Evolutionary conservation across 2,113 vertebrate species (phyloP), one percentile per base, ranked within the genome.

Genomic region (Pseudopipra pipra): DNA sequence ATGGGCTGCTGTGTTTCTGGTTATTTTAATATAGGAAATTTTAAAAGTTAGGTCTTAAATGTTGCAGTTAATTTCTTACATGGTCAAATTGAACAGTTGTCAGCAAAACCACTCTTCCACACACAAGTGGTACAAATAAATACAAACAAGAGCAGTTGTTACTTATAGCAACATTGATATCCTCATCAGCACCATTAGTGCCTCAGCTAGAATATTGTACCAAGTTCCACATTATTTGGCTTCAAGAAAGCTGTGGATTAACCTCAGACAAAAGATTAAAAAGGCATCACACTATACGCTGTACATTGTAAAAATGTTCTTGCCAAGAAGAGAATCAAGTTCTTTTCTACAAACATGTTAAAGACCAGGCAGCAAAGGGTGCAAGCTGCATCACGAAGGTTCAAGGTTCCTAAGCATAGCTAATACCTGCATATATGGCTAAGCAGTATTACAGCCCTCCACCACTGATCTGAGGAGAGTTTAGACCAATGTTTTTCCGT

Each of bases 1-100:
- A 46, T 66, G 71, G 95, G 80, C 52, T 96, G 96, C 76, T 95
- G 78, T 70, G 19, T 44, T 75, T 89, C 97, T 98, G 83, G 27
- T 77, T 76, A 93, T 43, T 93, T 90, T 61, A 73, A 47, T 78
- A 65, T 6, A 87, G 21, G 35, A 66, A 11, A 24, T 62, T 82
- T 89, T 44, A 37, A 12, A 55, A 92, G 20, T 68, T 90, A 61
- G 16, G 14, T 19, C 30, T 61, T 73, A 72, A 67, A 30, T 8
- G 7, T 14, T 78, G 9, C 61, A 59, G 10, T 75, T 72, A 51
- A n/a, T 78, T 62, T 82, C 9, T 72, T 83, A 75, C 44, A 33
- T 27, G 2, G 25, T 82, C 39, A 59, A 23, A 75, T 16, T 12
- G 8, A 91, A 43, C 33, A 55, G 13, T 18, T 82, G 18, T 54